Evolutionary conservation across 1,140 invertebrate species (phyloP).

Genomic region (Whitmania pigra): DNA sequence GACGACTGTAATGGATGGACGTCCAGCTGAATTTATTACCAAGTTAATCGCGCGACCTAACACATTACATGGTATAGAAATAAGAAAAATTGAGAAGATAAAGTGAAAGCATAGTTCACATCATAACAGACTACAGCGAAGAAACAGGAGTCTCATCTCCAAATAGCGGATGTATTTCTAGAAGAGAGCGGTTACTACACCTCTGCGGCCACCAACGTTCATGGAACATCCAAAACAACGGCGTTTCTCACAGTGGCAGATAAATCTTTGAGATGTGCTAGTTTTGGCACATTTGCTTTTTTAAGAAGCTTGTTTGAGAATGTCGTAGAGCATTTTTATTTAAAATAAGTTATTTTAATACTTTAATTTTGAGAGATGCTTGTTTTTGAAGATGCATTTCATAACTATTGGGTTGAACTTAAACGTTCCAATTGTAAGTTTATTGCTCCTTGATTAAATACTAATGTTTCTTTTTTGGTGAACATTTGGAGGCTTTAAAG

Average conservation of each 20-base stretch:
- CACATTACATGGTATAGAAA: slow-evolving; percentile 8
- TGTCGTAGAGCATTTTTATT: too few species aligned
- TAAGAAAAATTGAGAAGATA: slow-evolving; percentile 1
- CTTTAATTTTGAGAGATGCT: too few species aligned
- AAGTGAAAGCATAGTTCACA: slow-evolving; percentile 1
- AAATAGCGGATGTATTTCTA: slow-evolving; percentile 87
- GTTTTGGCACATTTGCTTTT: background rate
- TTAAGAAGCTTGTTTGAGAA: background rate
- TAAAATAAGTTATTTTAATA: too few species aligned
- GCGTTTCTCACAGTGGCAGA: slow-evolving; percentile 34
- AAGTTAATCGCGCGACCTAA: slow-evolving; percentile 1
- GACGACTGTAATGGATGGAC: slow-evolving; percentile 15
- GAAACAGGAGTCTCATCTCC: slow-evolving; percentile 43
- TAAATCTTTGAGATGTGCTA: slow-evolving; percentile 23
- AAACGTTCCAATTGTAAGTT: too few species aligned
- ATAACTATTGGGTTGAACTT: too few species aligned
- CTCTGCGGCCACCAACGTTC: slow-evolving; percentile 74
- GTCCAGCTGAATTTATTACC: slow-evolving; percentile 1
- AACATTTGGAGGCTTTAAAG: too few species aligned
- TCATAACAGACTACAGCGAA: slow-evolving; percentile 9
- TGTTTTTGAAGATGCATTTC: too few species aligned
- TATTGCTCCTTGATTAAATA: too few species aligned
- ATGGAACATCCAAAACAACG: slow-evolving; percentile 57
- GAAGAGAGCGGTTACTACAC: slow-evolving; percentile 83
- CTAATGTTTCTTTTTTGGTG: too few species aligned